Percentiles rank a stretch among this genome's conserved stretches.
Evolutionary conservation across 1,140 invertebrate species (phyloP).

Genomic region (Lordiphosa collinella): DNA sequence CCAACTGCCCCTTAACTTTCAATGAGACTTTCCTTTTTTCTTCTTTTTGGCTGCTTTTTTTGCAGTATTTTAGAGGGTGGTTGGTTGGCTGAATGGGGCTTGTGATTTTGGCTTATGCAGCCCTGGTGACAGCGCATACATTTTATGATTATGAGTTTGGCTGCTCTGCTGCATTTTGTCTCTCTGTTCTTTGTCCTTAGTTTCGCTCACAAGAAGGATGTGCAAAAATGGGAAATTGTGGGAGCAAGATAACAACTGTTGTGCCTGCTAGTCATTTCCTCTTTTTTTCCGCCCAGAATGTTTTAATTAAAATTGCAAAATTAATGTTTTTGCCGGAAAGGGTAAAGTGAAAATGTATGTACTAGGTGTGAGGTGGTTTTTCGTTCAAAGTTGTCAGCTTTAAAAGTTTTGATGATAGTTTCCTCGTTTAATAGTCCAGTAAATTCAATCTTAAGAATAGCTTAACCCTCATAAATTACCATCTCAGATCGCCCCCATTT

Average conservation of each 20-base stretch:
- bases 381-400: too few species aligned
- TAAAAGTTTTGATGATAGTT: too few species aligned
- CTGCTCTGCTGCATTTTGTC: conserved; percentile 21
- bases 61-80: not conserved
- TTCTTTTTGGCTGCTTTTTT: conserved; percentile 12
- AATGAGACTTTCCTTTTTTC: conserved; percentile 8
- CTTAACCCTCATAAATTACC: too few species aligned
- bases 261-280: conserved; percentile 28
- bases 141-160: conserved; percentile 72
- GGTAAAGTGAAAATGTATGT: too few species aligned
- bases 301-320: conserved; percentile 75
- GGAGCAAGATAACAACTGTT: not conserved
- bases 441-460: too few species aligned
- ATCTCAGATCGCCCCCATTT: not conserved
- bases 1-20: not conserved
- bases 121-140: conserved; percentile 60
- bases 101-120: conserved; percentile 14
- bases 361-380: too few species aligned
- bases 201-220: conserved; percentile 9
- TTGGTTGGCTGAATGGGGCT: not conserved
- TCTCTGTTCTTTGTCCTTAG: conserved; percentile 6
- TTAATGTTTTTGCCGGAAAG: conserved; percentile 44
- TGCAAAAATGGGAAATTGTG: not conserved
- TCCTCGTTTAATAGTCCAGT: too few species aligned
- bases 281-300: conserved; percentile 23